These are phyloP conservation scores for Engraulis encrasicolus DNA, from an alignment of 2,113 vertebrate genomes.

Conservation along the genomic window DNA sequence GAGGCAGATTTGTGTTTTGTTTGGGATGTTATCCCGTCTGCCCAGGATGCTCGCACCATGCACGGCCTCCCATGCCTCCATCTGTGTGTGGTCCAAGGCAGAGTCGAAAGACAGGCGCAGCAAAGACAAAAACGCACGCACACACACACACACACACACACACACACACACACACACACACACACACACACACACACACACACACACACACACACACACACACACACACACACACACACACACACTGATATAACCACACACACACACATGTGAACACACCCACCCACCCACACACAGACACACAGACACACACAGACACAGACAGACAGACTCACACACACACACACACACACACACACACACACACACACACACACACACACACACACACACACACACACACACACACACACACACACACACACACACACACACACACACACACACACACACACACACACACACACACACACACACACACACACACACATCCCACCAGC, in stretches of 20 bases:
- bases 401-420: neutral
- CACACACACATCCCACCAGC: neutral
- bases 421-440: neutral
- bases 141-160: neutral
- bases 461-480: neutral
- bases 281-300: neutral
- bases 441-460: neutral
- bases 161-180: constrained; percentile 6
- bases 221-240: neutral
- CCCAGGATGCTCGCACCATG: neutral
- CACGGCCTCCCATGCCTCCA: neutral
- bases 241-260: neutral
- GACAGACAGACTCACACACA: too few relatives aligned
- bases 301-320: neutral
- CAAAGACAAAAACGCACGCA: constrained; percentile 6
- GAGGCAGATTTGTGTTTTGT: neutral
- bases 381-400: constrained; percentile 6
- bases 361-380: neutral
- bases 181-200: neutral
- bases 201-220: neutral
- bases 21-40: constrained; percentile 13
- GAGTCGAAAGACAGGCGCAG: too few relatives aligned
- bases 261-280: neutral
- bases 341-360: constrained; percentile 2
- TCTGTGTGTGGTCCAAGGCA: constrained; percentile 50